Evolutionary conservation across 2,113 vertebrate species (phyloP).

Genomic region (Spea multiplicata): DNA sequence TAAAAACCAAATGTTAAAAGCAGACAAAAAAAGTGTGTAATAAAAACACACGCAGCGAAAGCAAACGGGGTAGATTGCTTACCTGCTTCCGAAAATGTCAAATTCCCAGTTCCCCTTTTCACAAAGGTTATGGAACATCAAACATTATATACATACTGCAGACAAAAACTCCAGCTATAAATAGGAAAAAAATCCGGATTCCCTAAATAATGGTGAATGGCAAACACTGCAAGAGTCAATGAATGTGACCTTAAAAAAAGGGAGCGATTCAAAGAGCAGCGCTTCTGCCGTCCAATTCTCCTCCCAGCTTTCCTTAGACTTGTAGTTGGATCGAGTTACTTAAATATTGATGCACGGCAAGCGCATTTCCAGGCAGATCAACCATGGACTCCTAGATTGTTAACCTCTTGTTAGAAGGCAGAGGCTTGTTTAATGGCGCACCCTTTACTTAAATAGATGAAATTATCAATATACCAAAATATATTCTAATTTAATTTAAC

Average conservation of each 20-base stretch:
- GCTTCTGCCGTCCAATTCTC: conserved; percentile 17
- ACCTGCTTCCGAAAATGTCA: neutral
- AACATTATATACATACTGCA: neutral
- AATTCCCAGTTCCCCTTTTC: neutral
- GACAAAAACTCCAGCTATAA: conserved; percentile 13
- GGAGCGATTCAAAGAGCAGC: neutral
- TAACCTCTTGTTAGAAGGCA: neutral
- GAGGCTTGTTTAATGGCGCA: neutral
- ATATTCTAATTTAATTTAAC: no score
- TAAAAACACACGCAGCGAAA: neutral
- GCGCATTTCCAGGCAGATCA: conserved; percentile 36
- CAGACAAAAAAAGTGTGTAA: neutral
- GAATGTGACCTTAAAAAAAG: conserved; percentile 18
- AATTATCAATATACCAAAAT: no score
- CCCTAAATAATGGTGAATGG: neutral
- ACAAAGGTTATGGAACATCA: conserved; percentile 13
- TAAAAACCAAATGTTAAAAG: neutral
- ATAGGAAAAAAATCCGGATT: neutral
- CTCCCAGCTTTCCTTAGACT: conserved; percentile 31
- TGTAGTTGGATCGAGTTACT: conserved; percentile 45
- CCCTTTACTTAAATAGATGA: no score
- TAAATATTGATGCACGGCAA: conserved; percentile 47
- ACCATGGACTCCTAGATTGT: conserved; percentile 13
- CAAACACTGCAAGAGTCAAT: neutral
- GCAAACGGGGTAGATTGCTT: neutral